Evolutionary conservation across 2,113 vertebrate species (phyloP), one percentile per base, ranked within the genome.

Genomic region (Spilogale gracilis): DNA sequence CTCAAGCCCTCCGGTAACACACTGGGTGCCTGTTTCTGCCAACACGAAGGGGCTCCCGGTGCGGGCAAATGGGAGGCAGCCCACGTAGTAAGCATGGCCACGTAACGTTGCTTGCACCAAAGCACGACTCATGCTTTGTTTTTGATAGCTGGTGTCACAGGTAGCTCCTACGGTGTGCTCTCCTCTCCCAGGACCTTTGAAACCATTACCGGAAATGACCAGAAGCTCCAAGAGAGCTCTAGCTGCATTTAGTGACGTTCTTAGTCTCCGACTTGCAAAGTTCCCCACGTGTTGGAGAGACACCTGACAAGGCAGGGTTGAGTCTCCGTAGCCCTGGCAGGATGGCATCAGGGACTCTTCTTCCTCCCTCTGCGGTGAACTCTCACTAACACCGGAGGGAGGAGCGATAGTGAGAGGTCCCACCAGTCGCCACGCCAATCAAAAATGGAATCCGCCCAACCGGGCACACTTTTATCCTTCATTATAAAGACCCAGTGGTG

Each of bases 21-120:
- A 60, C 1, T 0, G 7, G 81, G 54, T n/a, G 69, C 38, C 65
- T 0, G 23, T 48, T 94, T 43, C 63, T 96, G 67, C 80, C 91
- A 13, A 23, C 0, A 8, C 23, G 4, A 5, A 1, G 0, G 78
- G 74, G 67, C 94, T 63, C 6, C 1, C 1, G 0, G 18, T 0
- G 4, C 1, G 4, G 71, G 63, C 3, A 0, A 1, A 1, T 21
- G 9, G 65, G 85, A 2, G 30, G 43, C 18, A 85, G 27, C 6
- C 8, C 2, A 18, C 6, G 16, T 0, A 5, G 30, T 14, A 11
- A 30, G 23, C 8, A n/a, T 17, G 60, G 38, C 4, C n/a, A 4
- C 1, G 32, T 2, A 32, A 83, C 4, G 9, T 1, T 16, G 38
- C 4, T 83, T 9, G 45, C 30, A 16, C 18, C 32, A 3, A 32